phyloP scores from a whole-genome alignment of 2,888 invertebrate species.

The Rhynchonema sp. region DNA sequence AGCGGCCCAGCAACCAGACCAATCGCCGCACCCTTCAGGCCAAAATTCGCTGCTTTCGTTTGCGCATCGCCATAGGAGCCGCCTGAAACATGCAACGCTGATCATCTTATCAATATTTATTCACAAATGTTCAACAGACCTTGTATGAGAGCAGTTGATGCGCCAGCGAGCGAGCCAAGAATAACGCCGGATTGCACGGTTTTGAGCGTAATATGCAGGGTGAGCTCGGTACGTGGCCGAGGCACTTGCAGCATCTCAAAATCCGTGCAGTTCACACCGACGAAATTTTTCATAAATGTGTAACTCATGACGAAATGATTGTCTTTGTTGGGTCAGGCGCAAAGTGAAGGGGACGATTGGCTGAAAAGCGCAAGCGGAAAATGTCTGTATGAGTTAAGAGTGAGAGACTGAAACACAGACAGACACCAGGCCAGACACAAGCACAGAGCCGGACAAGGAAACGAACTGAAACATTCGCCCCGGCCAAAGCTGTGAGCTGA shows the following conservation, averaged over 20 bases:
- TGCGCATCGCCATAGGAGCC: background rate
- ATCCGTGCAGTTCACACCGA: conserved; percentile 1
- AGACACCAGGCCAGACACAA: too few relatives aligned
- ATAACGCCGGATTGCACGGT: conserved; percentile 7
- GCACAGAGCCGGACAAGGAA: too few relatives aligned
- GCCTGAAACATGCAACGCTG: background rate
- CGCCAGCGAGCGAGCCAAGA: conserved; percentile 5
- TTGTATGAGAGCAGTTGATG: background rate
- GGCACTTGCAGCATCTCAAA: conserved; percentile 6
- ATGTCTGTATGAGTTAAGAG: too few relatives aligned
- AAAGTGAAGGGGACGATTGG: too few relatives aligned
- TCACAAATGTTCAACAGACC: background rate
- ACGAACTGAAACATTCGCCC: too few relatives aligned
- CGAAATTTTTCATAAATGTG: background rate
- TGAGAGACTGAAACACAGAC: too few relatives aligned
- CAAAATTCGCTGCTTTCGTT: background rate
- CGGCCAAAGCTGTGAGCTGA: too few relatives aligned
- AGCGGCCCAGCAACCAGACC: background rate
- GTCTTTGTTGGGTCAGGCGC: too few relatives aligned
- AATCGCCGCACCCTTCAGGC: background rate
- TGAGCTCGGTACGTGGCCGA: conserved; percentile 6
- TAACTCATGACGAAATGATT: conserved; percentile 1
- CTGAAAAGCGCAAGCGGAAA: too few relatives aligned
- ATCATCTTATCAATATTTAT: too few relatives aligned
- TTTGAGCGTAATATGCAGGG: conserved; percentile 8